Base-by-base conservation (phyloP, 1,140 invertebrate species). In the Conus betulinus region DNA sequence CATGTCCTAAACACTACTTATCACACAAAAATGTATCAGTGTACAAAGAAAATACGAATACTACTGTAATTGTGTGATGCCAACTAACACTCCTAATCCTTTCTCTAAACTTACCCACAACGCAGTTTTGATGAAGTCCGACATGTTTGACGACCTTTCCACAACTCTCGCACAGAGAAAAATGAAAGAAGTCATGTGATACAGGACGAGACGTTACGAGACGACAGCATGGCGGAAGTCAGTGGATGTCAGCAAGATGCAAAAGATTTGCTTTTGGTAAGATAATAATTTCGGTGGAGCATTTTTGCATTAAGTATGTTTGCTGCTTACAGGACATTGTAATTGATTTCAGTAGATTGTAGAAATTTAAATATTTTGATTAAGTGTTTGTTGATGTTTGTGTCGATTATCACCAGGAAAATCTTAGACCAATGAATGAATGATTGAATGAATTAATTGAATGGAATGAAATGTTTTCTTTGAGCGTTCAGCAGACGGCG, bases 181-280 rank as follows among this genome's bases (percentile, higher is more conserved):
- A 55, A 87, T 87, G 85, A 87, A 87, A 78, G 86, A 74, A 71
- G 79, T 74, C 89, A 88, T 82, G 55, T 87, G 89, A 79, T 27
- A n/a, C 11, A 55, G 10, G 6, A 60, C 89, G 89, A 88, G 89
- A 90, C 57, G 78, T 86, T 87, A 67, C 87, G 87, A 83, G 87
- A 88, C 84, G 60, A 76, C 84, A 88, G 78, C 87, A 90, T 90
- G 89, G 89, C 89, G 89, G 89, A 90, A 90, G 88, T 89, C 83
- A 76, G 84, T 39, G 53, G 81, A 84, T 74, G 53, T 57, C 39
- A 53, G 63, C 20, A n/a, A 84, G 53, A 79, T 71, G n/a, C 52
- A 55, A 81, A 76, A 79, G 74, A 39, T 89, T 79, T 67, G 57
- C 51, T 52, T 84, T 39, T 39, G 79, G 67, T 63, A 83, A 71